Percentiles rank a stretch among this genome's conserved stretches.
These are phyloP conservation scores for Thymelicus sylvestris DNA, from an alignment of 2,888 invertebrate species.

Conservation along the genomic window DNA sequence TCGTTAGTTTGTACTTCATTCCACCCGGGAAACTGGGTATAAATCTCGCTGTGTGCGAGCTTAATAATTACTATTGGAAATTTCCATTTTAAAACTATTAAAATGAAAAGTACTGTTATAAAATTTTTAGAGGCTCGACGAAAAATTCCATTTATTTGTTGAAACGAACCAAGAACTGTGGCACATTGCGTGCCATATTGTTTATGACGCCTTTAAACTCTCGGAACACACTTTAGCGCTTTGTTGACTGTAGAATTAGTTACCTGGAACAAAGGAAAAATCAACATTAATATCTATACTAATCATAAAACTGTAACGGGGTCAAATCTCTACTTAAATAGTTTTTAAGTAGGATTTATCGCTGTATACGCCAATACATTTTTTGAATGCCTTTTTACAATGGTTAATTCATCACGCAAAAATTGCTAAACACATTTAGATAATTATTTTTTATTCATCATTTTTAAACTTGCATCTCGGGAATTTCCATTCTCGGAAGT, in stretches of 20 bases:
- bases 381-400: too few relatives aligned
- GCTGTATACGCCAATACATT: too few relatives aligned
- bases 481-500: too few relatives aligned
- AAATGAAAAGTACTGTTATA: background rate
- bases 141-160: slow-evolving; percentile 5
- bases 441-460: too few relatives aligned
- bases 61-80: background rate
- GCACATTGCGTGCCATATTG: slow-evolving; percentile 26
- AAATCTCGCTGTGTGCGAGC: too few relatives aligned
- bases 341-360: too few relatives aligned
- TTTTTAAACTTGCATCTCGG: too few relatives aligned
- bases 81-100: background rate
- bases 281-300: slow-evolving; percentile 10
- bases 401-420: too few relatives aligned
- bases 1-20: too few relatives aligned
- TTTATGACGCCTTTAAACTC: slow-evolving; percentile 25
- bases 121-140: background rate
- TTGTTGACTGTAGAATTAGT: slow-evolving; percentile 19
- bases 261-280: slow-evolving; percentile 30
- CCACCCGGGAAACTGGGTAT: too few relatives aligned
- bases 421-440: too few relatives aligned
- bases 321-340: too few relatives aligned
- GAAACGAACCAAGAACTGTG: background rate
- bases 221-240: slow-evolving; percentile 8
- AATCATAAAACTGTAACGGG: background rate